phyloP scores from a whole-genome alignment of 2,113 vertebrate genomes.

The Microtus richardsoni region DNA sequence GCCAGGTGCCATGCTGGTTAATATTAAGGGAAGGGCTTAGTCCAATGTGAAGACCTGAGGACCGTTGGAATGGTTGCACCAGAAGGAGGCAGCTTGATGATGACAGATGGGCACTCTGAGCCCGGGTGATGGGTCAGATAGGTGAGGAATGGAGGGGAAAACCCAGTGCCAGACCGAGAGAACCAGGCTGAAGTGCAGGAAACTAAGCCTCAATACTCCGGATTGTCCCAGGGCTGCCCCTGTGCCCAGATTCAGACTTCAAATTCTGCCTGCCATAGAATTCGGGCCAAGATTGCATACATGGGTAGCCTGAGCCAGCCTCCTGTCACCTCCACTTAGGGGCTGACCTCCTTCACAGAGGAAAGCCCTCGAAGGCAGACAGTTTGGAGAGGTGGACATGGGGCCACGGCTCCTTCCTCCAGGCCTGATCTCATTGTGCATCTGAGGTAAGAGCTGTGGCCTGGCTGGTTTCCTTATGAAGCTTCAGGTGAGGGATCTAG shows the following conservation, averaged over 20 bases:
- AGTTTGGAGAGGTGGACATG: background rate
- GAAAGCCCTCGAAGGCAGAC: background rate
- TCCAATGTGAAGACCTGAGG: background rate
- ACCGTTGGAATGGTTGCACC: background rate
- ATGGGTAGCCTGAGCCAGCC: background rate
- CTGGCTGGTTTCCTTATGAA: background rate
- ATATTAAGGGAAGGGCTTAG: background rate
- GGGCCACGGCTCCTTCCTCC: background rate
- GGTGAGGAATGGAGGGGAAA: too few relatives aligned
- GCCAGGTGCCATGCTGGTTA: background rate
- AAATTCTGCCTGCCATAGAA: background rate
- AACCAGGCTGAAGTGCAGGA: background rate
- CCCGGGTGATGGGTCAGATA: fast-evolving
- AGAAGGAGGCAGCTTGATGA: background rate
- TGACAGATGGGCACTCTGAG: background rate
- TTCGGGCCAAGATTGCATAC: background rate
- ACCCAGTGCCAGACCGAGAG: background rate
- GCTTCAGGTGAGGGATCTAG: background rate
- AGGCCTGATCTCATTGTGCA: background rate
- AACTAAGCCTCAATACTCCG: background rate
- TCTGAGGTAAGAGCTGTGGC: background rate
- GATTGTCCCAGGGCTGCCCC: background rate
- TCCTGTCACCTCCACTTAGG: conserved; percentile 56
- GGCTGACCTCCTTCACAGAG: background rate
- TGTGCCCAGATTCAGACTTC: background rate